phyloP scores from a whole-genome alignment of 2,888 invertebrate species.

The Bruchidius siliquastri region DNA sequence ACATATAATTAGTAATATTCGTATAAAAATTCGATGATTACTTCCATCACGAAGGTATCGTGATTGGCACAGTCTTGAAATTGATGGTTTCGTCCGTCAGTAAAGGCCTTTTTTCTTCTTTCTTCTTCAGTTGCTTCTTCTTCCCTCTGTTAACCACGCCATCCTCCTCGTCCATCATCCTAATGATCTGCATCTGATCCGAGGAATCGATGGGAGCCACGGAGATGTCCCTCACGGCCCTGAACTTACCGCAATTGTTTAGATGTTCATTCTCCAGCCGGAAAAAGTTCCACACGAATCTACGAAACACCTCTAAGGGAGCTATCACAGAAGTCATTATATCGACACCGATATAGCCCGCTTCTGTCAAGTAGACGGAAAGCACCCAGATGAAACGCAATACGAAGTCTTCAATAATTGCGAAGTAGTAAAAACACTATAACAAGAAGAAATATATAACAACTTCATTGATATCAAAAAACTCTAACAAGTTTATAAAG shows the following conservation, averaged over 20 bases:
- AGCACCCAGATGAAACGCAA: constrained; percentile 75
- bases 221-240: constrained; percentile 81
- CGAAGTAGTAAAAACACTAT: constrained; percentile 76
- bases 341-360: constrained; percentile 59
- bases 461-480: too few species aligned
- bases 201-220: constrained; percentile 72
- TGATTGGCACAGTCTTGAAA: constrained; percentile 35
- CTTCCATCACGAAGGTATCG: neutral
- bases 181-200: constrained; percentile 64
- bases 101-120: constrained; percentile 49
- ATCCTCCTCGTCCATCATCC: constrained; percentile 73
- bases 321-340: constrained; percentile 62
- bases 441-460: constrained; percentile 31
- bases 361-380: constrained; percentile 64
- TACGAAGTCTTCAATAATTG: constrained; percentile 74
- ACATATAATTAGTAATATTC: neutral
- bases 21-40: neutral
- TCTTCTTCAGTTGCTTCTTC: constrained; percentile 31
- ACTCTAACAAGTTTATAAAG: too few species aligned
- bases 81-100: constrained; percentile 44
- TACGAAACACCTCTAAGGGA: constrained; percentile 63
- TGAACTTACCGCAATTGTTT: constrained; percentile 85
- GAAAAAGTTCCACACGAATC: constrained; percentile 85
- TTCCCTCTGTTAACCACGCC: constrained; percentile 57
- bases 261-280: constrained; percentile 85